Evolutionary conservation across 2,797 vertebrate species (phyloP), one percentile per base, ranked within the genome.

Genomic region (Telmatherina bonti): DNA sequence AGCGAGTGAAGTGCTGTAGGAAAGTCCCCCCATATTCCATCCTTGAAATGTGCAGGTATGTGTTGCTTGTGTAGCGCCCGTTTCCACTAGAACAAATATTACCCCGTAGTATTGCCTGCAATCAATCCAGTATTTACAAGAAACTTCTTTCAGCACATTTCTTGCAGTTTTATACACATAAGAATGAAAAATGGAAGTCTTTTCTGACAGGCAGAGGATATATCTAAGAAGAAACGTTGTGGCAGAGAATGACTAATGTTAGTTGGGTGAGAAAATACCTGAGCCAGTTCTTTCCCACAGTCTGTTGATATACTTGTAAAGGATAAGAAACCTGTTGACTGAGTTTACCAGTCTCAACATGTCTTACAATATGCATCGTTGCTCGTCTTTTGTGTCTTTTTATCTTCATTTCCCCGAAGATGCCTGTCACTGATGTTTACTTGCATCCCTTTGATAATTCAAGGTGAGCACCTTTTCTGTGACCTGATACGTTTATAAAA

Each of bases 211-310:
- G 38, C 31, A 51, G 22, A 53, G 30, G 59, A 38, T 49, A 16
- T 29, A 45, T 35, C 18, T 36, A 11, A 74, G 36, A 16, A 1
- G 13, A 0, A 7, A 68, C 45, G n/a, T 22, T 53, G 33, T 1
- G 12, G 22, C 26, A 58, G 30, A 59, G 24, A 38, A 62, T 66
- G 67, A 71, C 26, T 56, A 70, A 55, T n/a, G n/a, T 26, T 33
- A 38, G 49, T 30, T 55, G 29, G 20, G 54, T 76, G 78, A 69
- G 54, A 74, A 61, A 67, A 72, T 76, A 53, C 72, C 43, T 81
- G 36, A 81, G 83, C 67, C 47, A 82, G 61, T 84, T 75, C 41
- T 90, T 93, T 93, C 91, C 86, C 91, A 92, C 84, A 77, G 85
- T 81, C 54, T 18, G 27, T 1, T 62, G 58, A 24, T 55, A 27